phyloP scores from a whole-genome alignment of 1,140 invertebrate species.

The Drosophila subpulchrella region DNA sequence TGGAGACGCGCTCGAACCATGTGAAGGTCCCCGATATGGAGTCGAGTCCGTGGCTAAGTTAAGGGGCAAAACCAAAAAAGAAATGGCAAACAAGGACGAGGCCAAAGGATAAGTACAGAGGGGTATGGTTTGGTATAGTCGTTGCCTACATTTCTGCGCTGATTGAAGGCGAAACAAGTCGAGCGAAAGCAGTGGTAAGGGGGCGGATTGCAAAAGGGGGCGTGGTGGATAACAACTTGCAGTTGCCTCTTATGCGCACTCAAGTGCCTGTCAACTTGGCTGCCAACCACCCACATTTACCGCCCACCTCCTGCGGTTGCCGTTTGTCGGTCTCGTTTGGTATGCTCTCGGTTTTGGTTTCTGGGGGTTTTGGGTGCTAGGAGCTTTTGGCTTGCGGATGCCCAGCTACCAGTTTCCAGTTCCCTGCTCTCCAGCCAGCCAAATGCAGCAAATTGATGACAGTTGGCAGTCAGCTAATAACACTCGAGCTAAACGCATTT shows the following conservation, averaged over 20 bases:
- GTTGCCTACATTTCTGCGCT: conserved; percentile 38
- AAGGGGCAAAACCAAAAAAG: conserved; percentile 26
- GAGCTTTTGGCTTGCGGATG: neutral
- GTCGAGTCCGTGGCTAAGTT: conserved; percentile 35
- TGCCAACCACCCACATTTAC: conserved; percentile 15
- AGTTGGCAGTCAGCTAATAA: conserved; percentile 43
- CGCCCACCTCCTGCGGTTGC: conserved; percentile 6
- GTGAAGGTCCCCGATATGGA: conserved; percentile 85
- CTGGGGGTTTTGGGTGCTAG: neutral
- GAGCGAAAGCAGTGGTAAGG: conserved; percentile 7
- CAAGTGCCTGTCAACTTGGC: conserved; percentile 75
- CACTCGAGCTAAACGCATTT: conserved; percentile 24
- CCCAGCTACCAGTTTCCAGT: neutral
- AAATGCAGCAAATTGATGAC: conserved; percentile 78
- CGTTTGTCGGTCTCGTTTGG: conserved; percentile 35
- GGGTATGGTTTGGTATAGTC: neutral
- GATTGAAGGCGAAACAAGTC: conserved; percentile 53
- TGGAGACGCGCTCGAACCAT: conserved; percentile 99
- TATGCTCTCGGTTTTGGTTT: conserved; percentile 42
- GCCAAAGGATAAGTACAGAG: neutral
- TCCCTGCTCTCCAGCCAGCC: conserved; percentile 5
- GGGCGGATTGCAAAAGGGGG: neutral
- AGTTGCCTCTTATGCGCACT: conserved; percentile 70
- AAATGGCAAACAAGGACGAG: neutral
- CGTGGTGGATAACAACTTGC: conserved; percentile 44